These are phyloP conservation scores for Ceratothoa steindachneri DNA, from an alignment of 2,888 invertebrate species.

Conservation along the genomic window DNA sequence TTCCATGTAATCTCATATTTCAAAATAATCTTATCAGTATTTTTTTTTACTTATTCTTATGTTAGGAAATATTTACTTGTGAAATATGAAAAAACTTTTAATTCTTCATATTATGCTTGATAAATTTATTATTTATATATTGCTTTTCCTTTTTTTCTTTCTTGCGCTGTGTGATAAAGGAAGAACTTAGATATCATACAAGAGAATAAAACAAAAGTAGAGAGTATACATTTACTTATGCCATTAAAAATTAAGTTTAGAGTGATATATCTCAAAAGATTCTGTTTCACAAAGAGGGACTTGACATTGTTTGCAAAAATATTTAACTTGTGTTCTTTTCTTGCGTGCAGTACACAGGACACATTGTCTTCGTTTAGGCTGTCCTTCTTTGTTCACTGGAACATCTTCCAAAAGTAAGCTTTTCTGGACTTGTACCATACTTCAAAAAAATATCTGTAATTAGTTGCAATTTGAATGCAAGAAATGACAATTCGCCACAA, in stretches of 20 bases:
- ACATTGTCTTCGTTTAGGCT: neutral
- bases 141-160: neutral
- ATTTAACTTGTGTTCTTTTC: neutral
- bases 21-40: neutral
- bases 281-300: neutral
- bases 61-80: neutral
- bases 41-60: neutral
- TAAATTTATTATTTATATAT: neutral
- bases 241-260: neutral
- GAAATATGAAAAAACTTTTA: neutral
- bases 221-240: neutral
- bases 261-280: neutral
- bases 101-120: neutral
- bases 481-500: neutral
- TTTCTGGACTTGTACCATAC: neutral
- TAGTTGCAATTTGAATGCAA: neutral
- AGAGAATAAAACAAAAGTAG: neutral
- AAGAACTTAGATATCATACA: neutral
- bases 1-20: neutral
- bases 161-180: neutral
- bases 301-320: neutral
- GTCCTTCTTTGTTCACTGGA: neutral
- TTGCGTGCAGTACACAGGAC: neutral
- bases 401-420: neutral
- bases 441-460: neutral